These are phyloP conservation scores for Lutjanus argentimaculatus DNA, from an alignment of 2,797 vertebrate species.

Conservation along the genomic window DNA sequence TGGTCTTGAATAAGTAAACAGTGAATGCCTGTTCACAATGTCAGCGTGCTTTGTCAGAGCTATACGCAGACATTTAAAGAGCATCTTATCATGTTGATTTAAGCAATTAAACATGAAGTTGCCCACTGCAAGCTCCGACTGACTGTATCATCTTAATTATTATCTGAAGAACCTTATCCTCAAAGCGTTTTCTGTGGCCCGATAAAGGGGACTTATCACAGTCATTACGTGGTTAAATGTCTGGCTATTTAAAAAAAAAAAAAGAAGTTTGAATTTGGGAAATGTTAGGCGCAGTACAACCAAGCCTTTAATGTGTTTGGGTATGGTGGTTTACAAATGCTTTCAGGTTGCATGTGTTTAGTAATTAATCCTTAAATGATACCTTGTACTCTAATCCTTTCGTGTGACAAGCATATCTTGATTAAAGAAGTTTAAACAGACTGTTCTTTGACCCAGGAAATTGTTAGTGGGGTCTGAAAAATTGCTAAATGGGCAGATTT, in stretches of 20 bases:
- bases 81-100: constrained; percentile 88
- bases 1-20: constrained; percentile 83
- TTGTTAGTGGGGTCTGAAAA: constrained; percentile 68
- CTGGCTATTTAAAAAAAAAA: constrained; percentile 78
- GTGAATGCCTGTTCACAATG: constrained; percentile 76
- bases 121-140: constrained; percentile 82
- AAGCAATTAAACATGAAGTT: constrained; percentile 91
- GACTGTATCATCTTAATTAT: constrained; percentile 89
- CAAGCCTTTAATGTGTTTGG: constrained; percentile 79
- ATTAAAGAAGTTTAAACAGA: constrained; percentile 59
- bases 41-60: constrained; percentile 81
- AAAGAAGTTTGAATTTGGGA: constrained; percentile 78
- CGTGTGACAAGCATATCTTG: constrained; percentile 54
- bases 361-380: constrained; percentile 77
- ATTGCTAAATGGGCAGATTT: constrained; percentile 51
- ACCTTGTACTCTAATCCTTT: constrained; percentile 54
- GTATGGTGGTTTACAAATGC: constrained; percentile 70
- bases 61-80: constrained; percentile 82
- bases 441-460: constrained; percentile 72
- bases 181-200: constrained; percentile 86
- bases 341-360: constrained; percentile 76
- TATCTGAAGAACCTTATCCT: constrained; percentile 87
- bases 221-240: constrained; percentile 88
- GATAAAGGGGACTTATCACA: constrained; percentile 85
- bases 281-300: constrained; percentile 73